Evolutionary conservation across 2,888 invertebrate species (phyloP).

Genomic region (Limnephilus rhombicus): DNA sequence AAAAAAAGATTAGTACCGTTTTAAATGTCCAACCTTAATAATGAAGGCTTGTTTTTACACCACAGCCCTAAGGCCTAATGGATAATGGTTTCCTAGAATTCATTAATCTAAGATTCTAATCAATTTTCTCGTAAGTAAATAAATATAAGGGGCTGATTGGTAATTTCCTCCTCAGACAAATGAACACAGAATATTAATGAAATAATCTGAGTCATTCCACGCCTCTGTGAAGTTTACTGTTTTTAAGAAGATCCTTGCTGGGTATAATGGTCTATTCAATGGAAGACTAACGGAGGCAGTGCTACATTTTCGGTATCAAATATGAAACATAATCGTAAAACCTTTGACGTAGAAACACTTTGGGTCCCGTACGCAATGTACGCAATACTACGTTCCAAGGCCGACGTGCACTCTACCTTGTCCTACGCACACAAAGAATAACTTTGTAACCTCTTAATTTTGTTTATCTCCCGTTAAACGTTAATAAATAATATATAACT

Average conservation of each 20-base stretch:
- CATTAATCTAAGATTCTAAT: not conserved
- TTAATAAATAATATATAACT: too few species aligned
- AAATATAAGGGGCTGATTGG: not conserved
- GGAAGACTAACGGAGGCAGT: not conserved
- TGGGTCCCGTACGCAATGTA: too few species aligned
- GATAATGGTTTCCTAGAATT: not conserved
- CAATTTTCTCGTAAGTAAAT: not conserved
- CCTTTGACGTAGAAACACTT: too few species aligned
- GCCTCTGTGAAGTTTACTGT: not conserved
- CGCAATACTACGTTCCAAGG: too few species aligned
- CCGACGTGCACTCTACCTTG: too few species aligned
- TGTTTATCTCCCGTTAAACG: too few species aligned
- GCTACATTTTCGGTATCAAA: not conserved
- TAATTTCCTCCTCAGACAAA: not conserved
- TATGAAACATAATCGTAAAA: not conserved
- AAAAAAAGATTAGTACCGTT: too few species aligned
- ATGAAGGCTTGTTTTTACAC: not conserved
- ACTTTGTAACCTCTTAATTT: too few species aligned
- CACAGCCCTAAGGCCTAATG: not conserved
- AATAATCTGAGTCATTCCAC: not conserved
- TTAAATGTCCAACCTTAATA: not conserved
- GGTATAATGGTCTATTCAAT: not conserved
- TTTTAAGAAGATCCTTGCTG: not conserved
- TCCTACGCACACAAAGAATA: too few species aligned
- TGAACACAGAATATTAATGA: not conserved